Conservation (phyloP, 2,888 invertebrate species). For the Campoplex capitator region DNA sequence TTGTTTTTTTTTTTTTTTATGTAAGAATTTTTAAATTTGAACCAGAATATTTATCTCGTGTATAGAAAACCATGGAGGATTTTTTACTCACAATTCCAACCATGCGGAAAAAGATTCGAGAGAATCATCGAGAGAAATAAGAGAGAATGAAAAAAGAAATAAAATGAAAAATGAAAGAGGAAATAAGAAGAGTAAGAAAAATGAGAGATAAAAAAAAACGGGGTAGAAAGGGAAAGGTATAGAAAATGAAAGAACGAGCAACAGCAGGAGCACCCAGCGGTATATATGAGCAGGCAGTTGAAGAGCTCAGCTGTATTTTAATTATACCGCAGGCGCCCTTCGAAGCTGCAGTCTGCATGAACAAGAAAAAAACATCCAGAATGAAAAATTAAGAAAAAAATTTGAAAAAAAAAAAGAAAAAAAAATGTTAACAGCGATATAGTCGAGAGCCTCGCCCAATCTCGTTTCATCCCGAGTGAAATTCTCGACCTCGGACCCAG, state of each 20-base stretch:
- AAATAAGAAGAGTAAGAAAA: constrained; percentile 30
- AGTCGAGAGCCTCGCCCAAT: constrained; percentile 74
- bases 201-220: constrained; percentile 4
- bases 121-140: constrained; percentile 47
- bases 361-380: constrained; percentile 20
- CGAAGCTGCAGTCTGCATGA: constrained; percentile 52
- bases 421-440: constrained; percentile 29
- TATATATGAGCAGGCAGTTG: constrained; percentile 77
- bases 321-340: constrained; percentile 77
- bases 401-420: not conserved
- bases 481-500: constrained; percentile 35
- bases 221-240: constrained; percentile 49
- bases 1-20: not conserved
- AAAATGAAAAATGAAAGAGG: constrained; percentile 51
- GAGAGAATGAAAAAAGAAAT: constrained; percentile 63
- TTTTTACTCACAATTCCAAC: constrained; percentile 38
- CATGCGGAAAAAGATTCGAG: constrained; percentile 62
- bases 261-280: constrained; percentile 72
- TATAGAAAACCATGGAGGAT: no score
- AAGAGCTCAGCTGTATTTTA: constrained; percentile 83
- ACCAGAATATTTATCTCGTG: constrained; percentile 11
- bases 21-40: not conserved
- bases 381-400: constrained; percentile 22
- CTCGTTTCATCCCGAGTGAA: constrained; percentile 67
- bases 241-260: constrained; percentile 67